These are phyloP conservation scores for Eudorcas thomsonii DNA, from an alignment of 2,113 vertebrate genomes.

Conservation along the genomic window DNA sequence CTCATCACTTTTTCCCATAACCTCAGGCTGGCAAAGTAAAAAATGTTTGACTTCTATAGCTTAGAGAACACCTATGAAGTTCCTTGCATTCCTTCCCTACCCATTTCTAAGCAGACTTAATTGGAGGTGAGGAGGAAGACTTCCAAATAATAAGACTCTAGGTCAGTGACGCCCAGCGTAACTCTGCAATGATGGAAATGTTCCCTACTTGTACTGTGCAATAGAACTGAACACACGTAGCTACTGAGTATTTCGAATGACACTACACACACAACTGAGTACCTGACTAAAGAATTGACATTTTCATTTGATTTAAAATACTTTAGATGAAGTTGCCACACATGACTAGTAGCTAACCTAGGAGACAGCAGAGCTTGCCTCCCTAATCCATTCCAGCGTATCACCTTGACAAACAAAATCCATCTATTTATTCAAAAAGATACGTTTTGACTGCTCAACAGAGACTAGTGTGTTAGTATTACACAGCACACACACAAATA, in stretches of 20 bases:
- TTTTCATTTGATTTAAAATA: not conserved
- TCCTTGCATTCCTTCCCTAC: not conserved
- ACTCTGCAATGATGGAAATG: not conserved
- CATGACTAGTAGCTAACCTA: not conserved
- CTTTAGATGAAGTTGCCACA: not conserved
- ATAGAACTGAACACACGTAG: accelerated
- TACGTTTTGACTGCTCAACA: not conserved
- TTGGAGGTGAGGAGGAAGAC: not conserved
- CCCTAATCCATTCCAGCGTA: not conserved
- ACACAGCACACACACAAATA: not conserved
- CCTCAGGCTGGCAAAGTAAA: not conserved
- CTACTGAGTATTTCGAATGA: not conserved
- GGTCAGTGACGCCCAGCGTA: not conserved
- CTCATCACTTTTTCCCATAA: not conserved
- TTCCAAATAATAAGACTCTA: not conserved
- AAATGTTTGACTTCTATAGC: not conserved
- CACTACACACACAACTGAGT: not conserved
- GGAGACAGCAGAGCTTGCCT: not conserved
- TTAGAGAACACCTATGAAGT: not conserved
- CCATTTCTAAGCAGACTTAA: not conserved
- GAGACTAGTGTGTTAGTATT: not conserved
- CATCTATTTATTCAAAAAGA: not conserved
- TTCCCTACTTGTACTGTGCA: not conserved
- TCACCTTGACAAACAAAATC: not conserved
- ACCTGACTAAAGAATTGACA: not conserved